These are phyloP conservation scores for Otis tarda DNA, from an alignment of 2,113 vertebrate genomes.

Conservation along the genomic window DNA sequence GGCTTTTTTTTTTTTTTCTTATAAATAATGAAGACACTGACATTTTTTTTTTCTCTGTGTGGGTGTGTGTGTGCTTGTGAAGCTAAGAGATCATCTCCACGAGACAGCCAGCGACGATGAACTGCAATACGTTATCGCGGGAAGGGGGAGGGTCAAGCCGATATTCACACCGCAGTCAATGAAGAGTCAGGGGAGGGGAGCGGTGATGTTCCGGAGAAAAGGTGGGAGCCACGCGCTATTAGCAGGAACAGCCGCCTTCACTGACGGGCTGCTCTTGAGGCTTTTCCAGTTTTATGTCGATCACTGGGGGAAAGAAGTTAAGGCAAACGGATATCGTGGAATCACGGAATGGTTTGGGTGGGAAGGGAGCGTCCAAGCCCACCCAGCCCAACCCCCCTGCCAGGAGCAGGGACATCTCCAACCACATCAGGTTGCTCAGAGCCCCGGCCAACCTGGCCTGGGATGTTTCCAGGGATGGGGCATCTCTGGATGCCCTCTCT, in stretches of 20 bases:
- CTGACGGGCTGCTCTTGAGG: slow-evolving; percentile 91
- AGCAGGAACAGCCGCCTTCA: slow-evolving; percentile 97
- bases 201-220: slow-evolving; percentile 73
- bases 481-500: too few species aligned
- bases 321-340: slow-evolving; percentile 56
- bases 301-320: slow-evolving; percentile 88
- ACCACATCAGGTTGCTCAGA: too few species aligned
- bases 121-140: slow-evolving; percentile 74
- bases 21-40: slow-evolving; percentile 83
- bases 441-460: too few species aligned
- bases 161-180: slow-evolving; percentile 85
- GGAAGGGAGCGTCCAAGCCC: too few species aligned
- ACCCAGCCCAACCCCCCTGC: too few species aligned
- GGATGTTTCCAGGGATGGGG: too few species aligned
- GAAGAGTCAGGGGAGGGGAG: slow-evolving; percentile 71
- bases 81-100: slow-evolving; percentile 83
- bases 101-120: slow-evolving; percentile 81
- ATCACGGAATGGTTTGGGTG: too few species aligned
- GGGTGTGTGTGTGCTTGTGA: slow-evolving; percentile 80
- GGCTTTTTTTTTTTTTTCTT: slow-evolving; percentile 70
- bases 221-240: slow-evolving; percentile 73
- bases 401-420: too few species aligned
- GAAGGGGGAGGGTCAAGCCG: slow-evolving; percentile 80
- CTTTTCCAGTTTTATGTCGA: slow-evolving; percentile 97
- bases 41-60: slow-evolving; percentile 61